Percentiles rank a stretch among this genome's conserved stretches.
These are phyloP conservation scores for Cataglyphis altisquamis DNA, from an alignment of 2,888 invertebrate species.

Conservation along the genomic window DNA sequence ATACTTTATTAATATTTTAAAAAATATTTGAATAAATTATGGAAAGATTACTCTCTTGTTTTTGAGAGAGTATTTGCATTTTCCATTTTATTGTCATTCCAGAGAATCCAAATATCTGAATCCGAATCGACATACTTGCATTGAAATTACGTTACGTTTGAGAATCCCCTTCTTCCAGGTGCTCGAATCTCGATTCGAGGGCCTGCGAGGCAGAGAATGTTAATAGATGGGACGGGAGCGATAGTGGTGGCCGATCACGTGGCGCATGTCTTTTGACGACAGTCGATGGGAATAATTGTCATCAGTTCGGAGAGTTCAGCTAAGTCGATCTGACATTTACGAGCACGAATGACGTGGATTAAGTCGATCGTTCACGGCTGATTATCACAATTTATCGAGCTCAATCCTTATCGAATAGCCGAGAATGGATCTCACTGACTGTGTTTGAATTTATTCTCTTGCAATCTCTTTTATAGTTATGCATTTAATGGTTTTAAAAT, in stretches of 20 bases:
- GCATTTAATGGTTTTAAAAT: background rate
- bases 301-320: constrained; percentile 36
- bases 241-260: background rate
- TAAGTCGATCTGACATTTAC: constrained; percentile 45
- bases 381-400: constrained; percentile 29
- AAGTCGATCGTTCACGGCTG: constrained; percentile 25
- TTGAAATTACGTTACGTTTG: constrained; percentile 19
- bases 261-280: constrained; percentile 15
- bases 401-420: constrained; percentile 6
- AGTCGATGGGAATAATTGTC: constrained; percentile 43
- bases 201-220: background rate
- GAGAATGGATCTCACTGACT: background rate
- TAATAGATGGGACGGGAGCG: constrained; percentile 19
- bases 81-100: background rate
- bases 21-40: constrained; percentile 7
- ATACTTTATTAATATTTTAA: background rate
- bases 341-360: constrained; percentile 31
- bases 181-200: background rate
- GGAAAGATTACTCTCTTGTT: background rate
- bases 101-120: constrained; percentile 21
- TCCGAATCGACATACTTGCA: constrained; percentile 21
- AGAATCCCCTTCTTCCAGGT: background rate
- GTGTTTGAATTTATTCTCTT: background rate
- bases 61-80: background rate
- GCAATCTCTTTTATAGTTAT: constrained; percentile 4